phyloP scores from a whole-genome alignment of 2,888 invertebrate genomes.

The Tupiocoris notatus region DNA sequence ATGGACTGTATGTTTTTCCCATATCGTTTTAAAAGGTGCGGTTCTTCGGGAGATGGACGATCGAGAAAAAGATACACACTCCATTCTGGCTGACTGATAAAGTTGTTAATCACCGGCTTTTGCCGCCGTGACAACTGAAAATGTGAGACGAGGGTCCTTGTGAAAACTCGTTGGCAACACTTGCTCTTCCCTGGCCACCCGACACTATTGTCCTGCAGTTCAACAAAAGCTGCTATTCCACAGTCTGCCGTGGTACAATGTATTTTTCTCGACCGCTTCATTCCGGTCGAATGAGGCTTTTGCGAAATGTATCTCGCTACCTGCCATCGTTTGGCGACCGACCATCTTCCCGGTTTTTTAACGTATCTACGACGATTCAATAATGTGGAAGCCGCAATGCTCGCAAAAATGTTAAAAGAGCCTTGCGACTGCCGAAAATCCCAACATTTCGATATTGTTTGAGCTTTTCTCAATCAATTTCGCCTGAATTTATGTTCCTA shows the following conservation, averaged over 20 bases:
- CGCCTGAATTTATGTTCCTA: too few relatives aligned
- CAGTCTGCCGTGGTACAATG: neutral
- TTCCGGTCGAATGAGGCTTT: neutral
- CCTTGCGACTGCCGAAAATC: too few relatives aligned
- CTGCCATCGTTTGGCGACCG: neutral
- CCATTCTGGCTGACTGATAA: neutral
- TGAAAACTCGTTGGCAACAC: constrained; percentile 7
- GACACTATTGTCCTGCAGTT: neutral
- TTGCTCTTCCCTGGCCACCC: neutral
- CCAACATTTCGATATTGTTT: too few relatives aligned
- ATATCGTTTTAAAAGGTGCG: neutral
- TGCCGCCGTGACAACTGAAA: neutral
- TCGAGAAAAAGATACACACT: neutral
- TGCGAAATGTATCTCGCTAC: neutral
- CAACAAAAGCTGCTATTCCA: neutral
- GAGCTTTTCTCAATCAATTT: too few relatives aligned
- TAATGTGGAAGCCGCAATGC: too few relatives aligned
- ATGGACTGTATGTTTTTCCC: neutral
- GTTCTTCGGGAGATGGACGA: neutral
- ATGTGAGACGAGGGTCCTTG: constrained; percentile 1
- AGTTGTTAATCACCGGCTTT: neutral
- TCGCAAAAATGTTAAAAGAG: too few relatives aligned
- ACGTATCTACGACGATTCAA: too few relatives aligned
- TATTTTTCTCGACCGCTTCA: neutral
- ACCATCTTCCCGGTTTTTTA: too few relatives aligned